Percentiles rank a stretch among this genome's conserved stretches.
Evolutionary conservation across 2,113 vertebrate species (phyloP).

Genomic region (Catharus minimus): DNA sequence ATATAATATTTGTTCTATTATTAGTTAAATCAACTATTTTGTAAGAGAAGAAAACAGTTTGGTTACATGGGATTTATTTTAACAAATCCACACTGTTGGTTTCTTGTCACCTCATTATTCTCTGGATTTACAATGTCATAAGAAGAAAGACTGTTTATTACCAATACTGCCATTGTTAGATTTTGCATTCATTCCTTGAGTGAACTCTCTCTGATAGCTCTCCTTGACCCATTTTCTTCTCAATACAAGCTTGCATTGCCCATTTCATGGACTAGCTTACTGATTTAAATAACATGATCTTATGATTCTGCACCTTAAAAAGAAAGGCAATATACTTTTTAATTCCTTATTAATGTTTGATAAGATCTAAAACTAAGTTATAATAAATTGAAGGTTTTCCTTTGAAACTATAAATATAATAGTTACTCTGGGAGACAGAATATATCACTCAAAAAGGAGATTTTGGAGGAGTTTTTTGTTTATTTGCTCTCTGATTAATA

Average conservation of each 20-base stretch:
- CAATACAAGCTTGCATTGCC: not conserved
- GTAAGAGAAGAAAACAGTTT: not conserved
- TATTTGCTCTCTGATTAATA: not conserved
- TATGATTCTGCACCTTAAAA: not conserved
- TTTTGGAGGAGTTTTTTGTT: not conserved
- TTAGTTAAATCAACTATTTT: not conserved
- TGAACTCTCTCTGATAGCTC: not conserved
- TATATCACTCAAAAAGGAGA: not conserved
- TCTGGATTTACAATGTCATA: not conserved
- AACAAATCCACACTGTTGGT: not conserved
- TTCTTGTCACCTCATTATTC: not conserved
- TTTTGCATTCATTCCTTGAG: not conserved
- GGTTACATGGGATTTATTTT: not conserved
- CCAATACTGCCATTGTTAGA: not conserved
- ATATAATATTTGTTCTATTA: not conserved
- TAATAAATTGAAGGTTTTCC: not conserved
- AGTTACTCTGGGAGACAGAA: not conserved
- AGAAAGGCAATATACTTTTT: not conserved
- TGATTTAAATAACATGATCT: not conserved
- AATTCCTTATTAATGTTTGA: not conserved
- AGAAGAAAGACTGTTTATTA: not conserved
- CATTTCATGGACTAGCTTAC: not conserved
- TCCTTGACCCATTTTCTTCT: not conserved
- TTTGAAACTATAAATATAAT: not conserved
- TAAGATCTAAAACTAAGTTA: not conserved